phyloP scores from a whole-genome alignment of 2,888 invertebrate genomes.

The Drosophila kambysellisi region DNA sequence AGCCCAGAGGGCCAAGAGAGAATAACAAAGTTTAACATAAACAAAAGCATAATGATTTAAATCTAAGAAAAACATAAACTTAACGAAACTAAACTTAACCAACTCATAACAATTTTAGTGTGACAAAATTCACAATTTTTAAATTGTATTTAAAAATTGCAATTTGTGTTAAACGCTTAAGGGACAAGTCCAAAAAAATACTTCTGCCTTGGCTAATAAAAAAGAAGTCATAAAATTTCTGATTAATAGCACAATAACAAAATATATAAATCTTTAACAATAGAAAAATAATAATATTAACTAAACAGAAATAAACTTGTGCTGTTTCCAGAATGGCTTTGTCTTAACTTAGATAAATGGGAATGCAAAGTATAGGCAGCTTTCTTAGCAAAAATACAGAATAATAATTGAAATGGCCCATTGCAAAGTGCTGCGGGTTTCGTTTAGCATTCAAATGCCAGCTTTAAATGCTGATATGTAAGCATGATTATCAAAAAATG shows the following conservation, averaged over 20 bases:
- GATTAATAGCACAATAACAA: slow-evolving; percentile 77
- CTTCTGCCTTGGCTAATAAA: slow-evolving; percentile 67
- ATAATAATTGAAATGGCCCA: slow-evolving; percentile 41
- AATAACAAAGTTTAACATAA: slow-evolving; percentile 63
- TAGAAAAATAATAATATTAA: slow-evolving; percentile 6
- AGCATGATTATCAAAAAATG: slow-evolving; percentile 78
- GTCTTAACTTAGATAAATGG: slow-evolving; percentile 30
- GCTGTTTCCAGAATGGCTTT: slow-evolving; percentile 33
- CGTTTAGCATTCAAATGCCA: slow-evolving; percentile 66
- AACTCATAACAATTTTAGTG: slow-evolving; percentile 58
- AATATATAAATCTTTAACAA: slow-evolving; percentile 32
- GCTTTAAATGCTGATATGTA: slow-evolving; percentile 77
- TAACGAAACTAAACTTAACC: slow-evolving; percentile 39
- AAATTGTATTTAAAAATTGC: slow-evolving; percentile 75
- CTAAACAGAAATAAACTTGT: slow-evolving; percentile 49
- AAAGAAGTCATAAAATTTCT: slow-evolving; percentile 79
- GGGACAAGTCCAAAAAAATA: slow-evolving; percentile 55
- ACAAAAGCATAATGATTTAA: slow-evolving; percentile 19
- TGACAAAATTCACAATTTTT: slow-evolving; percentile 77
- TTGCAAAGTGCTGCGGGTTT: slow-evolving; percentile 37
- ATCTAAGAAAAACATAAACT: slow-evolving; percentile 37
- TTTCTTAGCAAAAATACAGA: slow-evolving; percentile 55
- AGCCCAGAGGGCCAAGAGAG: slow-evolving; percentile 23
- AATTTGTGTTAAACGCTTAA: slow-evolving; percentile 68
- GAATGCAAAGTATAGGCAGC: slow-evolving; percentile 39